Percentiles rank a stretch among this genome's conserved stretches.
Conservation (phyloP, 2,888 invertebrate genomes). For the Parasteatoda lunata region DNA sequence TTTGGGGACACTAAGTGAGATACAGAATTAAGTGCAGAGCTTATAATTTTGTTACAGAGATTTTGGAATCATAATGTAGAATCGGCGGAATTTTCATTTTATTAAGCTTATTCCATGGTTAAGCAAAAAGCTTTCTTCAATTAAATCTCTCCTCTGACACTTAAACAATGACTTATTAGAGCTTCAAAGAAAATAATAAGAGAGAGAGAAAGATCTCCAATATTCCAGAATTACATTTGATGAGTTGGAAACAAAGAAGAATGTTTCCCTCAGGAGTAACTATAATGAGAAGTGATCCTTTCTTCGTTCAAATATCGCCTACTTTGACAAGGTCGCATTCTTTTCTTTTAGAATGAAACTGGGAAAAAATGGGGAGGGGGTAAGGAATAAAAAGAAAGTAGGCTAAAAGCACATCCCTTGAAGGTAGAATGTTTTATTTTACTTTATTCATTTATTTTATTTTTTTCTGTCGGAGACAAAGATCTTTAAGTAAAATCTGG, state of each 20-base stretch:
- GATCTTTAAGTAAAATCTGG: slow-evolving; percentile 16
- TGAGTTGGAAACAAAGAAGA: neutral
- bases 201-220: neutral
- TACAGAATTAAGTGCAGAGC: too few species aligned
- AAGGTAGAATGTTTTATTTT: slow-evolving; percentile 5
- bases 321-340: slow-evolving; percentile 41
- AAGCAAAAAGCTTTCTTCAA: neutral
- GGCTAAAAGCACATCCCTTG: slow-evolving; percentile 2
- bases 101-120: too few species aligned
- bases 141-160: neutral
- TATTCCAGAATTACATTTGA: neutral
- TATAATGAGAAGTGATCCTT: slow-evolving; percentile 54
- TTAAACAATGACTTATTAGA: neutral
- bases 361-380: neutral
- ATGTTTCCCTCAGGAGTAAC: slow-evolving; percentile 22
- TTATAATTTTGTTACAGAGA: too few species aligned
- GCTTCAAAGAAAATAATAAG: neutral
- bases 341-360: slow-evolving; percentile 3
- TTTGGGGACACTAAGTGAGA: too few species aligned
- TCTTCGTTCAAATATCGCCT: slow-evolving; percentile 45
- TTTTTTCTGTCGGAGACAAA: slow-evolving; percentile 7
- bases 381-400: slow-evolving; percentile 8
- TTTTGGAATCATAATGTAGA: too few species aligned
- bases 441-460: neutral
- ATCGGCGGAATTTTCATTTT: too few species aligned